Conservation (phyloP, 1,140 invertebrate species). For the Planococcus citri region DNA sequence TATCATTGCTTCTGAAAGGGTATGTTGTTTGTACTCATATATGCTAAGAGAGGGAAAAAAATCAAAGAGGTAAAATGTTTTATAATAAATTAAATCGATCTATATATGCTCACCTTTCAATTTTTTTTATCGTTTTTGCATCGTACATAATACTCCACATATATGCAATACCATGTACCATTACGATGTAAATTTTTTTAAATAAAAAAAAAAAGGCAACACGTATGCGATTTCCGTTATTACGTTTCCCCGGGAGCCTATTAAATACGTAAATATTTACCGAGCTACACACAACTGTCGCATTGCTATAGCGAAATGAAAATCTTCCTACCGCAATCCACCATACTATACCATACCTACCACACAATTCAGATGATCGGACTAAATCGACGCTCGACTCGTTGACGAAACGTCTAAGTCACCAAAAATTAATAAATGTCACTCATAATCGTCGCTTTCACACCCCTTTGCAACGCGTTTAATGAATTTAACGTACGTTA, state of each 20-base stretch:
- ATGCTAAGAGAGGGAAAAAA: background rate
- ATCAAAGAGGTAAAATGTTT: background rate
- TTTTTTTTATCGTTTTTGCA: background rate
- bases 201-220: background rate
- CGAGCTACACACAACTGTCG: background rate
- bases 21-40: background rate
- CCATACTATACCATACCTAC: too few relatives aligned
- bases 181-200: background rate
- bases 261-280: background rate
- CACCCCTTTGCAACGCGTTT: background rate
- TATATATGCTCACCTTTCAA: constrained; percentile 1
- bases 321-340: too few relatives aligned
- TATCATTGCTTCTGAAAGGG: background rate
- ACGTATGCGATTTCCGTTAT: background rate
- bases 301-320: background rate
- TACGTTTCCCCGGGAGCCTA: background rate
- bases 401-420: background rate
- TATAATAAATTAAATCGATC: background rate
- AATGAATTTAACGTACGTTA: constrained; percentile 8
- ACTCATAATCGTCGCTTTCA: constrained; percentile 2
- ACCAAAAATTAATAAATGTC: background rate
- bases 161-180: too few relatives aligned
- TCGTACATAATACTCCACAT: background rate
- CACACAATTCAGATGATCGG: too few relatives aligned
- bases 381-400: too few relatives aligned